Conservation (phyloP, 2,113 vertebrate species). For the Aegithalos caudatus region DNA sequence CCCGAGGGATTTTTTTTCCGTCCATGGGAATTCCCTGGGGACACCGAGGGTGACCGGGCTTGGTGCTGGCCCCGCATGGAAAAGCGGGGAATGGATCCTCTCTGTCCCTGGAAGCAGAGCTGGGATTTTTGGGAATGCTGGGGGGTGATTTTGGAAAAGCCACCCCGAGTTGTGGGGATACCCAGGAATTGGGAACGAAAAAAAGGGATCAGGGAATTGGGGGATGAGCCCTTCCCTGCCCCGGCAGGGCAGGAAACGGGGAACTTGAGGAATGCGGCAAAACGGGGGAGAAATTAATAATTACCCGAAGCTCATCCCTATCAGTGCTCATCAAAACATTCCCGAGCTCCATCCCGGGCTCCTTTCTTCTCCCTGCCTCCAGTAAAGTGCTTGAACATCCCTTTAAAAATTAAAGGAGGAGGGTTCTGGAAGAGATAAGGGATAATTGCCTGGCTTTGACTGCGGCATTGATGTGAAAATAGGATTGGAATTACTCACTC, state of each 20-base stretch:
- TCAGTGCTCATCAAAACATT: slow-evolving; percentile 48
- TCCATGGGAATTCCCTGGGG: too few relatives aligned
- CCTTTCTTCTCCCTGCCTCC: slow-evolving; percentile 42
- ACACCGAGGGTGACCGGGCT: too few relatives aligned
- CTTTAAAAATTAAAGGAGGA: slow-evolving; percentile 71
- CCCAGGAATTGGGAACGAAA: neutral
- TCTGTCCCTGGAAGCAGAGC: rapidly evolving
- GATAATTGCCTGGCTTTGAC: slow-evolving; percentile 78
- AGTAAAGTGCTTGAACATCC: slow-evolving; percentile 64
- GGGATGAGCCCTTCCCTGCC: neutral
- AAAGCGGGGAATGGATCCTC: too few relatives aligned
- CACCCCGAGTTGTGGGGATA: neutral
- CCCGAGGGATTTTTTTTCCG: too few relatives aligned
- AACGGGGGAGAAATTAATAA: slow-evolving; percentile 20
- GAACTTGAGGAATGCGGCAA: neutral
- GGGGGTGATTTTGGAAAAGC: rapidly evolving
- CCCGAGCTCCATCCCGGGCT: slow-evolving; percentile 9
- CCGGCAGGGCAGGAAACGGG: neutral
- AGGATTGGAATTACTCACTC: slow-evolving; percentile 90
- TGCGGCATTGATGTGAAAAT: slow-evolving; percentile 93
- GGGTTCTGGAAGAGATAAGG: slow-evolving; percentile 75
- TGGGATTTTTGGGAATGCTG: neutral
- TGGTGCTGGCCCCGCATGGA: too few relatives aligned
- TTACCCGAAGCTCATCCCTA: neutral
- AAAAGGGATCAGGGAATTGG: rapidly evolving